Base-by-base conservation (phyloP, 2,113 vertebrate species). In the Athene cunicularia region DNA sequence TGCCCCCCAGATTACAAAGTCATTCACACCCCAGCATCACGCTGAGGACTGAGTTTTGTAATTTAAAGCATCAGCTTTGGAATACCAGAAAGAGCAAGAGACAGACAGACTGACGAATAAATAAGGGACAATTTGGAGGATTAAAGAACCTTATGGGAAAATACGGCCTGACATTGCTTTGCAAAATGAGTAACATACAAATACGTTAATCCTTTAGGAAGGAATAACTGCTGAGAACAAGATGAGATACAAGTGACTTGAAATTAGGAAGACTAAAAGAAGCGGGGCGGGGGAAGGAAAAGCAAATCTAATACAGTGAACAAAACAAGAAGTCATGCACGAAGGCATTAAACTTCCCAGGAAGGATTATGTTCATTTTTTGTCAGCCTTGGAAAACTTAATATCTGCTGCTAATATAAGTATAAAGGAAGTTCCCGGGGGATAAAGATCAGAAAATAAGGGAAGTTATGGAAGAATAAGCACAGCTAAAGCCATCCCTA, bases 141-240 rank as follows among this genome's bases (percentile, higher is more conserved):
- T 82, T 13, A 90, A 95, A 94, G 33, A 87, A 86, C 52, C 30
- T 79, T 24, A 8, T 82, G 84, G 71, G 77, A 77, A 94, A 96
- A 68, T 16, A 26, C 0, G 15, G 77, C 49, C 80, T 82, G 90
- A 35, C 35, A 35, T 91, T 94, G 68, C 84, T 93, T 56, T 90
- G 86, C 80, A 79, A 79, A 96, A 63, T 13, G 73, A 89, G 49
- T 75, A 75, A 81, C 91, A 67, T 2, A 70, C 56, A 87, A 91
- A 81, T 56, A 79, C 3, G 3, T 24, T 68, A 67, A 95, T 91
- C 66, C 81, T 85, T 76, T 4, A 14, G 66, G 73, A 86, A 81
- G 53, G 62, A 91, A 56, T 81, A 96, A 85, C 91, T 91, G 89
- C 90, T 39, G 77, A 75, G 93, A 68, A 91, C 43, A 37, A 37